These are phyloP conservation scores for Dynastes grantii DNA, from an alignment of 2,888 invertebrate species.

Conservation along the genomic window DNA sequence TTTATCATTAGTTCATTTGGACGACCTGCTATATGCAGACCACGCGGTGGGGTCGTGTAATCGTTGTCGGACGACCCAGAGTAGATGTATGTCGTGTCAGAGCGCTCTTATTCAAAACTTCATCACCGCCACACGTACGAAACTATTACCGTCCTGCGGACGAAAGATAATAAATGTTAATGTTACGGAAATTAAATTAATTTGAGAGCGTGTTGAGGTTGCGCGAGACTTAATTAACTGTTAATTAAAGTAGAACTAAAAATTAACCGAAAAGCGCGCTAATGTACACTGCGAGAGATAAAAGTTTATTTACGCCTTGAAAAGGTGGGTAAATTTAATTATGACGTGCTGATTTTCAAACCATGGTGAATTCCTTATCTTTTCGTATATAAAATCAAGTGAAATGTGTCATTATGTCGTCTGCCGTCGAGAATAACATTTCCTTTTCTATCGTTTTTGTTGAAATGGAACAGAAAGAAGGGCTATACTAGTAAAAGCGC, in stretches of 20 bases:
- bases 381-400: no score
- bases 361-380: no score
- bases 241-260: slow-evolving; percentile 42
- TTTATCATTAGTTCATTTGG: no score
- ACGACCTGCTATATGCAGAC: no score
- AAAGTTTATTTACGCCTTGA: neutral
- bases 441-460: no score
- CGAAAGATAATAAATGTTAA: slow-evolving; percentile 44
- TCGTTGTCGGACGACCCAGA: no score
- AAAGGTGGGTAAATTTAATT: neutral
- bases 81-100: neutral
- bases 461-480: no score
- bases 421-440: no score
- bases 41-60: no score
- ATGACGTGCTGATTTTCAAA: neutral
- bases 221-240: slow-evolving; percentile 37
- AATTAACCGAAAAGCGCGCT: neutral
- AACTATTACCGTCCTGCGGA: slow-evolving; percentile 33
- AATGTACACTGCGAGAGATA: neutral
- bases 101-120: slow-evolving; percentile 23
- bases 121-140: slow-evolving; percentile 23
- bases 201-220: slow-evolving; percentile 40
- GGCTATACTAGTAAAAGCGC: no score
- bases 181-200: slow-evolving; percentile 46
- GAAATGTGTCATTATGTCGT: no score